Conservation (phyloP, 92 coral and sea anemone species). For the Palythoa grandiflora region DNA sequence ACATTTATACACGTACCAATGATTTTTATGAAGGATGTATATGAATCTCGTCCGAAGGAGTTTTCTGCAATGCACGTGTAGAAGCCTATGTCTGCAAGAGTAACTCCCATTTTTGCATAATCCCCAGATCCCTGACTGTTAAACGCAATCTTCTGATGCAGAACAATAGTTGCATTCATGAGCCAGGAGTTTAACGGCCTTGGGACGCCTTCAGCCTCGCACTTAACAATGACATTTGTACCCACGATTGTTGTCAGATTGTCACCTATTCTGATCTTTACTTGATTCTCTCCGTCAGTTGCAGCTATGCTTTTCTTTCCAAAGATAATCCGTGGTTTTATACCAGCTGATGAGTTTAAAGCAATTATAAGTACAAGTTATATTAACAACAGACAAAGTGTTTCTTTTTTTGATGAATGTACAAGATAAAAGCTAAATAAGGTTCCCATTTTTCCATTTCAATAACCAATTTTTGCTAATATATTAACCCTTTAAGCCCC, state of each 20-base stretch:
- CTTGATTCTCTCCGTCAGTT: constrained; percentile 87
- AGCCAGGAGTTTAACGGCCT: constrained; percentile 81
- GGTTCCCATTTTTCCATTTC: no score
- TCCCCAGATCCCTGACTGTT: constrained; percentile 52
- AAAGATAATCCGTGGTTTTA: constrained; percentile 64
- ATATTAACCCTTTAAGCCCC: no score
- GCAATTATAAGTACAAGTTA: not conserved
- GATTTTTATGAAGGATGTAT: constrained; percentile 65
- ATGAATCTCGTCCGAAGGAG: constrained; percentile 72
- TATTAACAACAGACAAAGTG: no score
- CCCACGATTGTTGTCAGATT: constrained; percentile 91
- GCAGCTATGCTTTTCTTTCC: constrained; percentile 65
- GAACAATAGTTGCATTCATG: constrained; percentile 60
- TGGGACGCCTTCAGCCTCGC: constrained; percentile 80
- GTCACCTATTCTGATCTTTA: constrained; percentile 73
- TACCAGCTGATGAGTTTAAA: constrained; percentile 56
- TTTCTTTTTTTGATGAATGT: no score
- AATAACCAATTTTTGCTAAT: no score
- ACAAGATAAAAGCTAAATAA: no score
- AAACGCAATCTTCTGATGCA: constrained; percentile 43
- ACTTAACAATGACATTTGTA: constrained; percentile 74
- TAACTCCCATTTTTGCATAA: constrained; percentile 66
- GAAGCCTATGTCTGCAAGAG: constrained; percentile 68
- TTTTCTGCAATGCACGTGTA: constrained; percentile 91
- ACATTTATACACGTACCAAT: constrained; percentile 67